Base-by-base conservation (phyloP, 2,888 invertebrate species). In the Zelleria hepariella region DNA sequence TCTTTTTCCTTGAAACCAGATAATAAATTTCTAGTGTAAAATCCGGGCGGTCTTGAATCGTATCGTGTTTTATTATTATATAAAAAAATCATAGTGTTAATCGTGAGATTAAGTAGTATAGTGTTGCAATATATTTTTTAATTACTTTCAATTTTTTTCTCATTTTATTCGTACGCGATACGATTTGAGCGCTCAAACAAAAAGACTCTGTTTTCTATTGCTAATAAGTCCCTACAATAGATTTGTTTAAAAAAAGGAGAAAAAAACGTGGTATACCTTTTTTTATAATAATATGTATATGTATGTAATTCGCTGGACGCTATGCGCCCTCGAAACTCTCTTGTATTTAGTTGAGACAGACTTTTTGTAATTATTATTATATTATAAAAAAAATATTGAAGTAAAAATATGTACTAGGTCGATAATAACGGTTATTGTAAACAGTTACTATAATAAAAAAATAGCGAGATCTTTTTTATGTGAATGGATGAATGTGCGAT, bases 291-390 rank as follows among this genome's bases (percentile, higher is more conserved):
- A 65, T 74, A 83, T 82, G 79, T 86, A 82, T 83, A 80, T 85
- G 74, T 78, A 78, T 78, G 79, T 85, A 80, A 82, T 84, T 70
- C 71, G 78, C 68, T 80, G 82, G 74, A 69, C 86, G 87, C 87
- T 78, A 76, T 86, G 87, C 85, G 82, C 77, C 76, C 78, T n/a
- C 75, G 74, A 67, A 68, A 63, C 67, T 66, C 75, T 80, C 82
- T 86, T 60, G 79, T 86, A 85, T 86, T 87, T 87, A 87, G 86
- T 87, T 83, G 80, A n/a, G n/a, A 80, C 80, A 78, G 75, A 82
- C 79, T 79, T 79, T 80, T 83, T 86, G 87, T 87, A 87, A 86
- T 87, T 86, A 77, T 79, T 80, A 82, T 78, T 77, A 78, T 59
- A 59, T 77, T 75, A 76, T 55, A 53, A 72, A 75, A 78, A 75